phyloP scores from a whole-genome alignment of 2,797 vertebrate genomes.

The Botia almorhae region DNA sequence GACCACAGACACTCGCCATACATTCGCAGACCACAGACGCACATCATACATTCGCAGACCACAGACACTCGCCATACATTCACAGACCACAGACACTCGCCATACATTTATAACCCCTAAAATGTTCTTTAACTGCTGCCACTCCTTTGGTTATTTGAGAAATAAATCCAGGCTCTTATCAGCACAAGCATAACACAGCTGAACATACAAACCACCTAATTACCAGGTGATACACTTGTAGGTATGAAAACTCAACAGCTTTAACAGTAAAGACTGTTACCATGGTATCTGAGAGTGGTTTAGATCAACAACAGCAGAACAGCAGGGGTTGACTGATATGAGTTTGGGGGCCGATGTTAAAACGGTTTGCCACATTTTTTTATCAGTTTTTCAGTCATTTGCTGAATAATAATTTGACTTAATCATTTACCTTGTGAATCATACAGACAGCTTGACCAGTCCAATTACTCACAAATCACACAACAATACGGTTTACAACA shows the following conservation, averaged over 20 bases:
- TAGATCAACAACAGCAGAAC: not conserved
- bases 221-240: constrained; percentile 1
- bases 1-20: too few relatives aligned
- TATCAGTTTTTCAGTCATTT: too few relatives aligned
- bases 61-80: too few relatives aligned
- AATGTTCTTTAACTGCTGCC: not conserved
- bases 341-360: not conserved
- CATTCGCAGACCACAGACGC: too few relatives aligned
- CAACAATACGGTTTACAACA: not conserved
- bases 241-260: constrained; percentile 14
- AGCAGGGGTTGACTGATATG: not conserved
- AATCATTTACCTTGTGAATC: too few relatives aligned
- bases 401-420: too few relatives aligned
- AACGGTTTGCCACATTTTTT: too few relatives aligned
- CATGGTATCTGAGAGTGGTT: constrained; percentile 10
- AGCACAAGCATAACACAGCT: not conserved
- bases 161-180: constrained; percentile 9
- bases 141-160: not conserved
- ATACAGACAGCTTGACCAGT: too few relatives aligned
- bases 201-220: not conserved
- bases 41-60: too few relatives aligned
- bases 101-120: constrained; percentile 4
- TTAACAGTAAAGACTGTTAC: not conserved
- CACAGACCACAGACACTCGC: not conserved
- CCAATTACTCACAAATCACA: not conserved